These are phyloP conservation scores for Cyclura pinguis DNA, from an alignment of 2,797 vertebrate genomes.

Conservation along the genomic window DNA sequence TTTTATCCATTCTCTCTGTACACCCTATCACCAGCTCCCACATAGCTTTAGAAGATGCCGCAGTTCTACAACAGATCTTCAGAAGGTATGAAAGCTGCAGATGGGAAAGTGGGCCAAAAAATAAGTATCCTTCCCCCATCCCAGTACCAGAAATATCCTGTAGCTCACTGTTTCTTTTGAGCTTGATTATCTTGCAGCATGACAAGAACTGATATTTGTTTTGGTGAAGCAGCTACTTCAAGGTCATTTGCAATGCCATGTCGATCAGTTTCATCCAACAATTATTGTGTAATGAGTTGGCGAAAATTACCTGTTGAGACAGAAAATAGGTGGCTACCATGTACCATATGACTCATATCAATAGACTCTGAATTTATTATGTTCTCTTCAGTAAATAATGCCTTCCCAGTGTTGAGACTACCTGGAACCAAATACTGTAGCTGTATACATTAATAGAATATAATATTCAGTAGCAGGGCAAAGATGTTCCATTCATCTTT, in stretches of 20 bases:
- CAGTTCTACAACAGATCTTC: neutral
- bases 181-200: neutral
- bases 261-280: neutral
- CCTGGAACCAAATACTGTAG: constrained; percentile 37
- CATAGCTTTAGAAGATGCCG: too few relatives aligned
- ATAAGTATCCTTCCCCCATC: neutral
- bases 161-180: neutral
- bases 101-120: neutral
- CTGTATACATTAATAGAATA: constrained; percentile 53
- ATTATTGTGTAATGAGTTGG: neutral
- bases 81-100: neutral
- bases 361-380: neutral
- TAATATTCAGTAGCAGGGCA: constrained; percentile 42
- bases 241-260: neutral
- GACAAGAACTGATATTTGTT: neutral
- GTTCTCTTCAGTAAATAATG: constrained; percentile 5
- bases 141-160: neutral
- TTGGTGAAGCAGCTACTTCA: neutral
- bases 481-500: constrained; percentile 27
- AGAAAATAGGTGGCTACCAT: neutral
- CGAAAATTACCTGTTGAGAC: neutral
- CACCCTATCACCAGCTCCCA: too few relatives aligned
- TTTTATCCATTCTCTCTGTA: too few relatives aligned
- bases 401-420: constrained; percentile 35
- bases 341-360: neutral